Percentiles rank a stretch among this genome's conserved stretches.
Evolutionary conservation across 2,113 vertebrate genomes (phyloP).

Genomic region (Centrocercus urophasianus): DNA sequence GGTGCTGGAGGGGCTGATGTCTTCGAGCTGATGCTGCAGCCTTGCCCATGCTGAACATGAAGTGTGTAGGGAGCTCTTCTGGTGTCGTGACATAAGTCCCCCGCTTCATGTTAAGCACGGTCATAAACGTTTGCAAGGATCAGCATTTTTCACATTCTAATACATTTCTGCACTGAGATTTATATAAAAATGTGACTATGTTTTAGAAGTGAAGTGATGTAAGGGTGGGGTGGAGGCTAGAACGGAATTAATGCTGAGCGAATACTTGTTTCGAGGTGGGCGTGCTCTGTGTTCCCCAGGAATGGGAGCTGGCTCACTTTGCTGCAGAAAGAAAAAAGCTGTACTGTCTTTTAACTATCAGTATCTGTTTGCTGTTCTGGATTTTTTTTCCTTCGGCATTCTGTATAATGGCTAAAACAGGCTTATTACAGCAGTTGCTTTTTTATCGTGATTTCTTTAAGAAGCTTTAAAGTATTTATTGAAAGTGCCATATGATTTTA

Average conservation of each 20-base stretch:
- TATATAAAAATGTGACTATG: constrained; percentile 55
- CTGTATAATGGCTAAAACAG: constrained; percentile 66
- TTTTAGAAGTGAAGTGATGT: constrained; percentile 64
- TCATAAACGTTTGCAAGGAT: constrained; percentile 27
- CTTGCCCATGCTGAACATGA: background rate
- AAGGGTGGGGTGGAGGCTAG: constrained; percentile 51
- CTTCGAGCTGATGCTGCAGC: constrained; percentile 54
- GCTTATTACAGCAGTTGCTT: constrained; percentile 84
- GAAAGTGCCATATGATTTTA: constrained; percentile 84
- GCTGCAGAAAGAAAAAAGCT: constrained; percentile 70
- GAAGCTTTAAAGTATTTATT: constrained; percentile 86
- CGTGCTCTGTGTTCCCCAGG: background rate
- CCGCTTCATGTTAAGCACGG: constrained; percentile 4
- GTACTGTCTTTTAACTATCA: constrained; percentile 68
- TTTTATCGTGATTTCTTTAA: constrained; percentile 78
- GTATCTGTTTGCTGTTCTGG: constrained; percentile 59
- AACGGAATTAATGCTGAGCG: constrained; percentile 33
- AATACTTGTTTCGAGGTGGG: constrained; percentile 22
- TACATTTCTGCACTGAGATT: constrained; percentile 65
- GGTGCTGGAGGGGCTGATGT: background rate
- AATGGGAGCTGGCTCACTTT: constrained; percentile 11
- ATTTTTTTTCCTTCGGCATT: constrained; percentile 66
- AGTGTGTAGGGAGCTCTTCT: constrained; percentile 5
- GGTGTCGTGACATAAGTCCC: background rate
- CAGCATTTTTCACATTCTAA: constrained; percentile 23